Evolutionary conservation across 2,888 invertebrate genomes (phyloP), one percentile per base, ranked within the genome.

Genomic region (Rhyacophila evoluta): DNA sequence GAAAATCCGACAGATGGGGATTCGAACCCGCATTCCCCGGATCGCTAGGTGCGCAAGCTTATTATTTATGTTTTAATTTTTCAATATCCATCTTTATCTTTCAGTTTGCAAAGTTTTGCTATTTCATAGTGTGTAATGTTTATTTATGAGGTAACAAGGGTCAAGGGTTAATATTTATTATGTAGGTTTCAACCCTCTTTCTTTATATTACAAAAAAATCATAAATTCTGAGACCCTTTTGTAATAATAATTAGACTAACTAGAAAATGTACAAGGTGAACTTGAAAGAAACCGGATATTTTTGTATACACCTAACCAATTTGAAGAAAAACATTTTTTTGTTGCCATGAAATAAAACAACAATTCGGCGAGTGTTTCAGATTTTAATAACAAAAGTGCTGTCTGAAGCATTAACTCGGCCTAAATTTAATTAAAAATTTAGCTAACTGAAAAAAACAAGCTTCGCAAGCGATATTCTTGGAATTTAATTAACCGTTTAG

Each of bases 331-430:
- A 55, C 10, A 55, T 19, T 55, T 55, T 55, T 55, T 10, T 33
- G 2, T 6, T 33, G 4, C 10, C 8, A 25, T 19, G 55, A 55
- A 55, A 55, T 55, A 55, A 55, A 55, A 55, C 55, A 55, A 25
- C 25, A 55, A 8, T 1, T 55, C 55, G 15, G 15, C 25, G 55
- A 55, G 55, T 55, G 55, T 55, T 25, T 55, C 55, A 25, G 25
- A 55, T 55, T 55, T 55, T 55, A 55, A 55, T 55, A 55, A 55
- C 55, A 55, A 19, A 55, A 55, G 55, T 55, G 55, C 55, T 55
- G 55, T n/a, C 55, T 25, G 55, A 19, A 55, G 19, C 19, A 55
- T 55, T 55, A 55, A 55, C 55, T 55, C 19, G 55, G 39, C 8
- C 55, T 2, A 55, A 55, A 55, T 55, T 55, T 55, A 55, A 55